A percentile compares a stretch with the other conserved stretches of the same genome.
phyloP scores from a whole-genome alignment of 2,113 vertebrate genomes.

The Sitta europaea region DNA sequence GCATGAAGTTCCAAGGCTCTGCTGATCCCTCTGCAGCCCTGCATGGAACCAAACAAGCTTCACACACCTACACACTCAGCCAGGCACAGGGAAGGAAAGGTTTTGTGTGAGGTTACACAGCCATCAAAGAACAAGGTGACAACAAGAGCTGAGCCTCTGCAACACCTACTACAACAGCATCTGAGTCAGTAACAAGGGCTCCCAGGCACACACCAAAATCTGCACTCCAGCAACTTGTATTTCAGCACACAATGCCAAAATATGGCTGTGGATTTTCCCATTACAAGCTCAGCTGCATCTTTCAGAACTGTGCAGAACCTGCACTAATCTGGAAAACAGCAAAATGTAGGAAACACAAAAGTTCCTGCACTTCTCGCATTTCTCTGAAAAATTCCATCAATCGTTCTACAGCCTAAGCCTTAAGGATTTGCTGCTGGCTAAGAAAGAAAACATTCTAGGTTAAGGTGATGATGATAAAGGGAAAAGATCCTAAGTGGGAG shows the following conservation, averaged over 20 bases:
- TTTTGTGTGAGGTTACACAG: not conserved
- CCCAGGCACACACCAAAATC: not conserved
- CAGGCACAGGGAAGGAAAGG: not conserved
- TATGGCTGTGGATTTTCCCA: not conserved
- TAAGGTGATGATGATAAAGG: not conserved
- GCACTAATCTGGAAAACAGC: not conserved
- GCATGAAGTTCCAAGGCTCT: not conserved
- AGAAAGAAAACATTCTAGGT: not conserved
- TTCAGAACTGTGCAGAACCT: not conserved
- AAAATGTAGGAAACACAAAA: not conserved
- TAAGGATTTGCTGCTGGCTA: not conserved
- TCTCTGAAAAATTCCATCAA: not conserved
- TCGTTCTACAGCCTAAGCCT: not conserved
- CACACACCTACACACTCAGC: accelerated
- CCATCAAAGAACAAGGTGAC: accelerated
- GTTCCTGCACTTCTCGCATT: not conserved
- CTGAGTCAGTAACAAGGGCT: accelerated
- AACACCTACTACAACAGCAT: not conserved
- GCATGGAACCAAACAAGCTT: not conserved
- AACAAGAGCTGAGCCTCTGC: not conserved
- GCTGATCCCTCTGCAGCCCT: not conserved
- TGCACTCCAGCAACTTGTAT: not conserved
- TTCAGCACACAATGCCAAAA: not conserved
- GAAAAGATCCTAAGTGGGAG: not conserved
- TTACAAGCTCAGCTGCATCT: not conserved